Base-by-base conservation (phyloP, 2,113 vertebrate genomes). In the Hydrolagus affinis region DNA sequence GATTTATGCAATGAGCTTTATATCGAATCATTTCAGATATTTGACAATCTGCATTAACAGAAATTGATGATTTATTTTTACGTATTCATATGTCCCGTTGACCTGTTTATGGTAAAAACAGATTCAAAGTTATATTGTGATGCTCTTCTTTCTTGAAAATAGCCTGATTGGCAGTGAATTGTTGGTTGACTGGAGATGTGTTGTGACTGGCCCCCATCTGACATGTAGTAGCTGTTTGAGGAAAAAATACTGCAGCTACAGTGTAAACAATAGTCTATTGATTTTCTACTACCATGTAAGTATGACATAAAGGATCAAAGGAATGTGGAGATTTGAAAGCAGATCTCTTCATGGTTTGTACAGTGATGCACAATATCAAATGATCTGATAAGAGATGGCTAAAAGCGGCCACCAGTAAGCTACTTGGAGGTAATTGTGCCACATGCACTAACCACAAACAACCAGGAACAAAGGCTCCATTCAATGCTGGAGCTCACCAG, bases 371-470 rank as follows among this genome's bases (percentile, higher is more conserved):
- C 14, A 25, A 23, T 32, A n/a, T 30, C n/a, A 80, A 80, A 80
- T 75, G 11, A 75, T 56, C 30, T 0, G 15, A 56, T 74, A 74
- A 56, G 44, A 44, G 44, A 44, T 44, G 44, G 19, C 15, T 75
- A 75, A 75, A 75, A 21, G 32, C 44, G 19, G 73, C 19, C n/a
- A 44, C 70, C 25, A 83, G 28, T 23, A 30, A 64, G 15, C 59
- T 80, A 80, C 60, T 28, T 64, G 62, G 23, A 83, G 62, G 15
- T 83, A 83, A 28, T 66, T 83, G 60, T 66, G 59, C 11, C 62
- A 66, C 62, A 28, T 30, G 60, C 62, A 83, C 0, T 66, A 83
- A 83, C 15, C 60, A 6, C 25, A 10, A 64, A 68, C 62, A 83
- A 28, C 64, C 60, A 83, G 28, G 25, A 28, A 80, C n/a, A 83